A percentile compares a stretch with the other conserved stretches of the same genome.
Evolutionary conservation across 2,888 invertebrate species (phyloP).

Genomic region (Rotaria macrura): DNA sequence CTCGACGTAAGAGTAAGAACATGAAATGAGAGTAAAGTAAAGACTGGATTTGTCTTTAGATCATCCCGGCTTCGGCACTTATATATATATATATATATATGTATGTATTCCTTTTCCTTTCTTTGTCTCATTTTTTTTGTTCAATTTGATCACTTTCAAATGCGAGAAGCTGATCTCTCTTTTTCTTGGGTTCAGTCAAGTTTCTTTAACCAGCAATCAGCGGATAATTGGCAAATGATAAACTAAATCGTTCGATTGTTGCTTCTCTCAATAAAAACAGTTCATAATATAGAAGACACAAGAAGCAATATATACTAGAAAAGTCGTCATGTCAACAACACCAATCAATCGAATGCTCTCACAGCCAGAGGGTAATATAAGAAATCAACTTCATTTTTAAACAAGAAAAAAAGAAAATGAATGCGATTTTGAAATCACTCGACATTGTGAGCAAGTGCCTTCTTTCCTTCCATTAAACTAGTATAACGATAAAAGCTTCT

Average conservation of each 20-base stretch:
- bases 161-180: background rate
- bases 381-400: background rate
- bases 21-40: background rate
- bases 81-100: background rate
- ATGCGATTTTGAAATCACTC: background rate
- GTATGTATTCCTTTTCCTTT: background rate
- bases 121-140: background rate
- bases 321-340: background rate
- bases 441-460: background rate
- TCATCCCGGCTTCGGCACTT: conserved; percentile 8
- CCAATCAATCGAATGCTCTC: background rate
- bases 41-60: background rate
- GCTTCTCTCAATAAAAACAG: background rate
- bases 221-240: conserved; percentile 8
- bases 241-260: conserved; percentile 7
- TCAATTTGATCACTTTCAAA: background rate
- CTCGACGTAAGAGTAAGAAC: background rate
- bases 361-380: background rate
- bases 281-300: background rate
- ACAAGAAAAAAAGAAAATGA: background rate
- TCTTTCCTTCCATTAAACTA: background rate
- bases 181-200: background rate
- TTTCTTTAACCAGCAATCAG: conserved; percentile 3
- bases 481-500: background rate
- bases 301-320: background rate